Conservation (phyloP, 1,140 invertebrate species). For the Pomacea maculata region DNA sequence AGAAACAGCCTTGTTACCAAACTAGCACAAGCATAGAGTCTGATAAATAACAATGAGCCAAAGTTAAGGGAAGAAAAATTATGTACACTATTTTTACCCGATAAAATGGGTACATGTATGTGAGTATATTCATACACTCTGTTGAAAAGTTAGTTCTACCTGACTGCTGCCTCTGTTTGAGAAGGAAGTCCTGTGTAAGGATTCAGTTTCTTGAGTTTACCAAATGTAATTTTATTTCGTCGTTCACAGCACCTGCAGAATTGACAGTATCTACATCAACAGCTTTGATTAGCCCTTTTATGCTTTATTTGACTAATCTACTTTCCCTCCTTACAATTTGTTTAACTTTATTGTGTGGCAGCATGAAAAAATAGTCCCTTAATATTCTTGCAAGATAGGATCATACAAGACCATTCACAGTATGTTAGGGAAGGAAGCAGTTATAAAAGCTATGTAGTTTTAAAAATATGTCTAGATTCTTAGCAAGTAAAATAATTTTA, state of each 20-base stretch:
- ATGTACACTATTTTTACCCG: not conserved
- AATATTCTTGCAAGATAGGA: too few species aligned
- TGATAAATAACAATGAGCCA: not conserved
- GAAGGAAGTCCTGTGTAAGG: conserved; percentile 49
- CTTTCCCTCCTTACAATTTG: too few species aligned
- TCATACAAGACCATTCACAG: too few species aligned
- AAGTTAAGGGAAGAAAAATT: not conserved
- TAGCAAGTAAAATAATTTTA: too few species aligned
- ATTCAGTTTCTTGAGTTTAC: conserved; percentile 37
- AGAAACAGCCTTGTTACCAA: conserved; percentile 10
- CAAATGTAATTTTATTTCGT: conserved; percentile 40
- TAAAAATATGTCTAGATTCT: too few species aligned
- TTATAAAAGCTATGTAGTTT: too few species aligned
- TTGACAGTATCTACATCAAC: too few species aligned
- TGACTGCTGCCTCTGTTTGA: conserved; percentile 47
- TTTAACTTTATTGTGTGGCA: too few species aligned
- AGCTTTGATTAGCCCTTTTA: too few species aligned
- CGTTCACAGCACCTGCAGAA: conserved; percentile 37
- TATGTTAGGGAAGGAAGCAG: too few species aligned
- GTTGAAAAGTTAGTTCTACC: conserved; percentile 28
- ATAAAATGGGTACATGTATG: not conserved
- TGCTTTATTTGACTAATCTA: too few species aligned
- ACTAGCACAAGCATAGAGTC: not conserved
- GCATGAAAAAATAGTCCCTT: too few species aligned
- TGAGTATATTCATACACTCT: not conserved